Evolutionary conservation across 1,140 invertebrate species (phyloP), one percentile per base, ranked within the genome.

Genomic region (Papilio xuthus): DNA sequence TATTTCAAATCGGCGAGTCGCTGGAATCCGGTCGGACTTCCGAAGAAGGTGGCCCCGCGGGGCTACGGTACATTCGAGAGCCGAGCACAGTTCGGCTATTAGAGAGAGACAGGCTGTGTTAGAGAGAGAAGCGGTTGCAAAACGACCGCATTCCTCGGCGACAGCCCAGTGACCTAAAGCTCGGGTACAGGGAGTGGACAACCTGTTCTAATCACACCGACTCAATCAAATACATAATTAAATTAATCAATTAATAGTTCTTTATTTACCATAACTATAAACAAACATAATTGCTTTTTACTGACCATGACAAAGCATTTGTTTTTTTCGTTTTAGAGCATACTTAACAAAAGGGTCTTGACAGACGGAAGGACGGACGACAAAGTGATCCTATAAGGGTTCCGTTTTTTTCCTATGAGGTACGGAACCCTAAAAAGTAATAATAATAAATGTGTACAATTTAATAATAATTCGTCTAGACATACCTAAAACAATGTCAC

Each of bases 91-190:
- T 81, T 85, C 87, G 88, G 76, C 79, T 20, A 41, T 60, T 80
- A 72, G 82, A 90, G 75, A 80, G 84, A 83, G 84, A 86, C 71
- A 53, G 53, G 70, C 53, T 63, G 60, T 74, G 37, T 70, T 73
- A 93, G 80, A 78, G 87, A 82, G 90, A 90, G 67, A 80, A 85
- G 73, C 88, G 73, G 90, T 91, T 91, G 88, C 90, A 89, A 93
- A 93, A 91, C 84, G 87, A 82, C 86, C 88, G 86, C 91, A 93
- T 92, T 93, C 90, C 90, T 78, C 47, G 53, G 70, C 80, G 78
- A 78, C 88, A 90, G 89, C 90, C 91, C 90, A 93, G 85, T 93
- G 88, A 92, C 91, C 91, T 87, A 93, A 91, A 92, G 88, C 88
- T 86, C 67, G 26, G 77, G 79, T 47, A 23, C 56, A 75, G 71